Evolutionary conservation across 2,888 invertebrate genomes (phyloP).

Genomic region (Elmis aenea): DNA sequence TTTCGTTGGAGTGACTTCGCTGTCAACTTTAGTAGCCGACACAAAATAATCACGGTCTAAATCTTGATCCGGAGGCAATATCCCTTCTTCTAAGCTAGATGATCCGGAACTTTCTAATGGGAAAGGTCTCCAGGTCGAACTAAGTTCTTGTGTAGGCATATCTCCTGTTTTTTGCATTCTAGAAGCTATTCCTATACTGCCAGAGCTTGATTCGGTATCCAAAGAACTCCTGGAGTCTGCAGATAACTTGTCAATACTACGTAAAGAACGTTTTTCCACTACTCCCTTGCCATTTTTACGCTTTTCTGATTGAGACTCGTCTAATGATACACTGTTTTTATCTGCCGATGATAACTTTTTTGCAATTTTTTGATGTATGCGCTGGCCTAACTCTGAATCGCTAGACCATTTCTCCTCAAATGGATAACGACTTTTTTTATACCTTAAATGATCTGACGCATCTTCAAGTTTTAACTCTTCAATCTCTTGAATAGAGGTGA

Average conservation of each 20-base stretch:
- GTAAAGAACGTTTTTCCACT: conserved; percentile 39
- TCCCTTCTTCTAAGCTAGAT: conserved; percentile 79
- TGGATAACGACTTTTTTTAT: conserved; percentile 42
- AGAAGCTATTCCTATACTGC: conserved; percentile 66
- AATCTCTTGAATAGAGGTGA: conserved; percentile 36
- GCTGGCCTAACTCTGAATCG: conserved; percentile 44
- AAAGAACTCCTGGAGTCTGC: conserved; percentile 69
- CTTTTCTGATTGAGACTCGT: conserved; percentile 38
- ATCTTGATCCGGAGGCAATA: conserved; percentile 72
- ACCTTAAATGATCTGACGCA: conserved; percentile 25
- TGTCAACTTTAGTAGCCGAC: conserved; percentile 43
- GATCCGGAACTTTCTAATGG: conserved; percentile 81
- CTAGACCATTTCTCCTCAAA: conserved; percentile 48
- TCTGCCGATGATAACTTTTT: conserved; percentile 44
- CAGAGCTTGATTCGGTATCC: conserved; percentile 72
- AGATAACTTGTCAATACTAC: conserved; percentile 41
- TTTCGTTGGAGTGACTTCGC: conserved; percentile 52
- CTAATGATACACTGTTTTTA: conserved; percentile 41
- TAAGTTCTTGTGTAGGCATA: conserved; percentile 58
- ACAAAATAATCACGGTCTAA: conserved; percentile 45
- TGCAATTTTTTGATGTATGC: conserved; percentile 41
- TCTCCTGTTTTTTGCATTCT: conserved; percentile 54
- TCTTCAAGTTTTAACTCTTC: conserved; percentile 21
- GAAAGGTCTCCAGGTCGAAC: conserved; percentile 78
- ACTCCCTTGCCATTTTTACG: conserved; percentile 28